These are phyloP conservation scores for Motacilla tschutschensis DNA, from an alignment of 2,113 vertebrate genomes.

Conservation along the genomic window DNA sequence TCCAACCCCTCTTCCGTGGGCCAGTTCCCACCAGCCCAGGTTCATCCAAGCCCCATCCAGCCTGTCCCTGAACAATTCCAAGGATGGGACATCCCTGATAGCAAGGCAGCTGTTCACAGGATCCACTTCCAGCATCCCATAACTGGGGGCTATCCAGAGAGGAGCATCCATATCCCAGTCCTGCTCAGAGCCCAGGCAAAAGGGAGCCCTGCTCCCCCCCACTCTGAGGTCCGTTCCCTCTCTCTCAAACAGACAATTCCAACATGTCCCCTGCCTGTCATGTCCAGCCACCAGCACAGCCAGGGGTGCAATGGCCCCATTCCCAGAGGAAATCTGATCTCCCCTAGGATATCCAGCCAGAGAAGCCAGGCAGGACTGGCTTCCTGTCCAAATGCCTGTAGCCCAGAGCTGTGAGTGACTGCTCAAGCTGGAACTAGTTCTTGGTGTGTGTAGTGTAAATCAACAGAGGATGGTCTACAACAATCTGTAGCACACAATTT, in stretches of 20 bases:
- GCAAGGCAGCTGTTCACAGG: not conserved
- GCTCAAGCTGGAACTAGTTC: slow-evolving; percentile 37
- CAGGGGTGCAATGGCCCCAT: accelerated
- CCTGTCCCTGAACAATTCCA: not conserved
- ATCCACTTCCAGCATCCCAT: accelerated
- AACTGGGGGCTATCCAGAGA: too few relatives aligned
- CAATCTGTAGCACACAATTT: slow-evolving; percentile 10
- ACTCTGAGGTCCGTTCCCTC: too few relatives aligned
- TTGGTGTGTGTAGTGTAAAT: slow-evolving; percentile 26
- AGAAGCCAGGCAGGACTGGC: not conserved
- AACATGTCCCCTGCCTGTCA: not conserved
- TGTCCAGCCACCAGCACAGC: not conserved
- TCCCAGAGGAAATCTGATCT: not conserved
- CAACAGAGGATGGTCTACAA: not conserved
- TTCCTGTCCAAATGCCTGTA: not conserved
- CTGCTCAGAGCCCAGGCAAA: not conserved
- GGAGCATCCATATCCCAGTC: not conserved
- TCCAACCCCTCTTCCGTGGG: not conserved
- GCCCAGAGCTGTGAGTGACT: not conserved
- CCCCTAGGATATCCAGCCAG: not conserved
- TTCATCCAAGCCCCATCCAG: not conserved
- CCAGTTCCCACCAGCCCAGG: not conserved
- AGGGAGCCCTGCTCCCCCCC: not conserved
- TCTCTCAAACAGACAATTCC: not conserved
- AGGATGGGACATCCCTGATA: too few relatives aligned